Conservation (phyloP, 2,113 vertebrate genomes). For the Catharus fuscescens region DNA sequence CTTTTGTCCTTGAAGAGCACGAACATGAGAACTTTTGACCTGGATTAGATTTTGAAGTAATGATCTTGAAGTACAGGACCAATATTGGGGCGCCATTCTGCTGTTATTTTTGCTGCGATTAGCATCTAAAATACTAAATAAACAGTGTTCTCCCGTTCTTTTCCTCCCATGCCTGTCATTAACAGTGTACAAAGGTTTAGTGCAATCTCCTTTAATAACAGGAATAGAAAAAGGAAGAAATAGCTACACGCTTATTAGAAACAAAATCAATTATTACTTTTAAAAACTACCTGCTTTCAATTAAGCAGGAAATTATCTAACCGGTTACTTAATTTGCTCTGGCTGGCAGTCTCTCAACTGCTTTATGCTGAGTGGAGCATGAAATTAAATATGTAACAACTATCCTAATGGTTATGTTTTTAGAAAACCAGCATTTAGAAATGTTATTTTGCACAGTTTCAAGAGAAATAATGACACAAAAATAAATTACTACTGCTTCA, state of each 20-base stretch:
- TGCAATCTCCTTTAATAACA: constrained; percentile 58
- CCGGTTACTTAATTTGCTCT: constrained; percentile 81
- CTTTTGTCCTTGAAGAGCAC: neutral
- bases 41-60: neutral
- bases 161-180: neutral
- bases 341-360: constrained; percentile 76
- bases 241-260: constrained; percentile 69
- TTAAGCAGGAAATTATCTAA: constrained; percentile 85
- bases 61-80: neutral
- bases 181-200: constrained; percentile 14
- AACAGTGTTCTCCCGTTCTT: neutral
- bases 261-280: constrained; percentile 83
- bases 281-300: constrained; percentile 84
- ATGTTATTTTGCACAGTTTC: constrained; percentile 54
- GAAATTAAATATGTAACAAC: constrained; percentile 85
- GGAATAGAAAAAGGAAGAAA: constrained; percentile 61
- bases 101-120: neutral
- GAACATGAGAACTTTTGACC: neutral
- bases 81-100: neutral
- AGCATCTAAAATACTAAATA: neutral
- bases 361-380: constrained; percentile 85
- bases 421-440: constrained; percentile 60
- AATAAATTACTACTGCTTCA: constrained; percentile 55
- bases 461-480: constrained; percentile 62
- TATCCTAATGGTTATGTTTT: constrained; percentile 75